Base-by-base conservation (phyloP, 2,797 vertebrate species). In the Dallia pectoralis region DNA sequence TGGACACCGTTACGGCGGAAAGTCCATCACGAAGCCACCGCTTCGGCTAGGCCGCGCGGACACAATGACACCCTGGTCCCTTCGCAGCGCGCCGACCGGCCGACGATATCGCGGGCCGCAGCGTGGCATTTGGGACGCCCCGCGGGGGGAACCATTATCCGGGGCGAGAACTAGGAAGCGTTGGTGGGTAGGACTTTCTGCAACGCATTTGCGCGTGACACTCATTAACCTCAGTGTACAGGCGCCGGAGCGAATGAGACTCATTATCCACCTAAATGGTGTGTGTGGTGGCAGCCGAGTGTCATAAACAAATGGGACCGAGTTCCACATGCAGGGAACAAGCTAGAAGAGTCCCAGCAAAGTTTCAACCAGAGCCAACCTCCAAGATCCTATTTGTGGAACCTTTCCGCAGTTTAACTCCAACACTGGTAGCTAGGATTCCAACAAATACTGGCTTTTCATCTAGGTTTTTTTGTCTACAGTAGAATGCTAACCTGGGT, bases 151-250 rank as follows among this genome's bases (percentile, higher is more conserved):
- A 77, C 70, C 81, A 84, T 86, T 87, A 91, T 89, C 74, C 84
- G 86, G 84, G 88, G 81, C 82, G 83, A 82, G 53, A 59, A 73
- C 69, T 4, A 66, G 81, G 70, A 77, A 85, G 67, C n/a, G 72
- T 25, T 59, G 53, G 53, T 59, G 12, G 53, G 53, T 59, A 27
- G n/a, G 25, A 59, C 53, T 59, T 25, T 59, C 82, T 82, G 76
- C 81, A 84, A 81, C 82, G 82, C 82, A 81, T 90, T 87, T 87
- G 80, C 75, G 77, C 76, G 85, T 77, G 80, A 87, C 82, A 85
- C 73, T 76, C 81, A 88, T 91, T 90, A 88, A 89, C 82, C 84
- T 77, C 71, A 86, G 74, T 84, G 77, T 88, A 83, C 62, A 69
- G 65, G 81, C 79, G 79, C 75, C 77, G 71, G 69, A 77, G 86